A percentile compares a stretch with the other conserved stretches of the same genome.
Conservation (phyloP, 1,140 invertebrate species). For the Tetraneura akinire region DNA sequence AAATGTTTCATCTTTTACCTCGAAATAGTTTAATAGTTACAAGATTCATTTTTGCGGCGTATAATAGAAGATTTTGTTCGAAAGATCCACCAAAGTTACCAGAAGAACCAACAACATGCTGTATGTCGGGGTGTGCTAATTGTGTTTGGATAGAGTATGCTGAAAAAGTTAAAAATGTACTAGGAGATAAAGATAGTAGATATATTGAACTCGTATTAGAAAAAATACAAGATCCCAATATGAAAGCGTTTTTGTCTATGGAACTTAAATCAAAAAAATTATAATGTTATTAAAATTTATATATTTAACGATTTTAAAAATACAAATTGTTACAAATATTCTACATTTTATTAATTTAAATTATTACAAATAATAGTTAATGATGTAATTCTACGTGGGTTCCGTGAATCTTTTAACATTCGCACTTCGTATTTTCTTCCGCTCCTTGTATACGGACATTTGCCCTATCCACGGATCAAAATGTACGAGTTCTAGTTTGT, state of each 20-base stretch:
- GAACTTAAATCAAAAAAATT: slow-evolving; percentile 64
- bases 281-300: background rate
- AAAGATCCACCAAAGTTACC: slow-evolving; percentile 58
- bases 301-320: slow-evolving; percentile 2
- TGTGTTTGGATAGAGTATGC: slow-evolving; percentile 95
- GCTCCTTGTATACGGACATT: slow-evolving; percentile 67
- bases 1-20: background rate
- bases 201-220: slow-evolving; percentile 73
- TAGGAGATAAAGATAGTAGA: slow-evolving; percentile 67
- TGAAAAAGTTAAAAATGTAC: slow-evolving; percentile 72
- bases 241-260: slow-evolving; percentile 76
- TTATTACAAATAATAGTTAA: background rate
- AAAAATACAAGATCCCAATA: slow-evolving; percentile 77
- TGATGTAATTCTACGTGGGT: background rate
- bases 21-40: background rate
- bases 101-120: slow-evolving; percentile 79
- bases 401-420: slow-evolving; percentile 43
- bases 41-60: background rate
- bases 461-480: slow-evolving; percentile 75
- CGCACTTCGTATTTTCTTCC: slow-evolving; percentile 67
- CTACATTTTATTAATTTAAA: slow-evolving; percentile 5
- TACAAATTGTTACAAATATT: background rate
- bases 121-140: slow-evolving; percentile 90
- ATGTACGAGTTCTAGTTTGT: slow-evolving; percentile 73
- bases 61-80: background rate